These are phyloP conservation scores for Oryzias curvinotus DNA, from an alignment of 2,113 vertebrate species.

Conservation along the genomic window DNA sequence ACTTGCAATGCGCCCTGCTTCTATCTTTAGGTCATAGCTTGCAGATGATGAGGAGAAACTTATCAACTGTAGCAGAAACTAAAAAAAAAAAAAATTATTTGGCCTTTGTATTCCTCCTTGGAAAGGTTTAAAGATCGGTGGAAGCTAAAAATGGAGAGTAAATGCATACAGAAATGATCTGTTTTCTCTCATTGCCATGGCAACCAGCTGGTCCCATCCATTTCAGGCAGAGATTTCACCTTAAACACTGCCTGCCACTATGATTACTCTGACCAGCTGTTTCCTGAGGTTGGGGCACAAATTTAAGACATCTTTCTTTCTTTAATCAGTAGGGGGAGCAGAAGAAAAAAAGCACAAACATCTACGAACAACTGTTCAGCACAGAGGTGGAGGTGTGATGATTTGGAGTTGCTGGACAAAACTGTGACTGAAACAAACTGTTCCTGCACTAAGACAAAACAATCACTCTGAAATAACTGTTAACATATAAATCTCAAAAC, in stretches of 20 bases:
- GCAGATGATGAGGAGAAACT: background rate
- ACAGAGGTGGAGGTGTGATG: background rate
- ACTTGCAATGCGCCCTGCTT: background rate
- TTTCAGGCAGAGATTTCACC: slow-evolving; percentile 62
- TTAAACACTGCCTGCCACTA: slow-evolving; percentile 48
- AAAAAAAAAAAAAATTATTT: too few relatives aligned
- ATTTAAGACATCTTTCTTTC: slow-evolving; percentile 19
- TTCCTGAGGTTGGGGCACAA: slow-evolving; percentile 34
- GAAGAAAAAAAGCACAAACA: slow-evolving; percentile 3
- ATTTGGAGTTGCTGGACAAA: too few relatives aligned
- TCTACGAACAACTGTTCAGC: background rate
- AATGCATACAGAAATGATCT: slow-evolving; percentile 23
- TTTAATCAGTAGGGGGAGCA: slow-evolving; percentile 21
- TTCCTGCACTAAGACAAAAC: too few relatives aligned
- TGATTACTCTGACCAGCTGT: slow-evolving; percentile 63
- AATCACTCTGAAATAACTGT: too few relatives aligned
- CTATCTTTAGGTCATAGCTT: background rate
- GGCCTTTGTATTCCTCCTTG: slow-evolving; percentile 9
- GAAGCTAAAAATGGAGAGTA: slow-evolving; percentile 20
- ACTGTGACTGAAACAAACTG: too few relatives aligned
- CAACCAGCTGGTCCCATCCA: slow-evolving; percentile 71
- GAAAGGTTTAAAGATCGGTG: slow-evolving; percentile 36
- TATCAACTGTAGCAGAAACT: slow-evolving; percentile 7
- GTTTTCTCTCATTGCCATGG: slow-evolving; percentile 71
- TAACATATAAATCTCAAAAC: too few relatives aligned